phyloP scores from a whole-genome alignment of 2,113 vertebrate genomes.

The Oryzias woworae region DNA sequence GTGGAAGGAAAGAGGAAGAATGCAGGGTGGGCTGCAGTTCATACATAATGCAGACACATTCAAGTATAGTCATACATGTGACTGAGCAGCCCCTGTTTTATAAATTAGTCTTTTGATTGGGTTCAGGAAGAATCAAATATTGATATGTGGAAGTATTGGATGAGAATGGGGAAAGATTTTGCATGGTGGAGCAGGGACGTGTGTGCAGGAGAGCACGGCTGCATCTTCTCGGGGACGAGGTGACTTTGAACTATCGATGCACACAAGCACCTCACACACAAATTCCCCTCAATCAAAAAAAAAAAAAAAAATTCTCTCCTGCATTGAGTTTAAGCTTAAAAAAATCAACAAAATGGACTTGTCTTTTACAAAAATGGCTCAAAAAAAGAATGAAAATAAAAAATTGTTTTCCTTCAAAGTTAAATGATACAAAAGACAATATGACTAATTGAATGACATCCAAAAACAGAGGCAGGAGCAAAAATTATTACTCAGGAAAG shows the following conservation, averaged over 20 bases:
- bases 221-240: conserved; percentile 65
- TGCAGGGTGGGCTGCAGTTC: conserved; percentile 25
- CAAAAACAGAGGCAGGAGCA: conserved; percentile 18
- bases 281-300: conserved; percentile 52
- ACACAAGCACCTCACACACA: conserved; percentile 32
- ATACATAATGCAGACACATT: conserved; percentile 75
- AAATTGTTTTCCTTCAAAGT: too few species aligned
- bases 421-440: background rate
- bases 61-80: conserved; percentile 60
- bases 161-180: conserved; percentile 48
- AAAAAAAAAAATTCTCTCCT: conserved; percentile 35
- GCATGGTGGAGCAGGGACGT: conserved; percentile 20
- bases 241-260: conserved; percentile 74
- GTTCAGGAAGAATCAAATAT: conserved; percentile 73
- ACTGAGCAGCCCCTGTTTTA: conserved; percentile 61
- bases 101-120: conserved; percentile 75
- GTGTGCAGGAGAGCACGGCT: conserved; percentile 42
- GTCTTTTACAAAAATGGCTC: too few species aligned
- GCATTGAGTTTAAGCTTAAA: conserved; percentile 39
- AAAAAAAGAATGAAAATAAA: too few species aligned
- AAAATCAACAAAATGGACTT: conserved; percentile 23
- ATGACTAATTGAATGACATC: conserved; percentile 25
- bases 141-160: conserved; percentile 67
- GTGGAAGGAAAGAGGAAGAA: conserved; percentile 2
- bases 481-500: too few species aligned